Evolutionary conservation across 2,113 vertebrate species (phyloP).

Genomic region (Narcine bancroftii): DNA sequence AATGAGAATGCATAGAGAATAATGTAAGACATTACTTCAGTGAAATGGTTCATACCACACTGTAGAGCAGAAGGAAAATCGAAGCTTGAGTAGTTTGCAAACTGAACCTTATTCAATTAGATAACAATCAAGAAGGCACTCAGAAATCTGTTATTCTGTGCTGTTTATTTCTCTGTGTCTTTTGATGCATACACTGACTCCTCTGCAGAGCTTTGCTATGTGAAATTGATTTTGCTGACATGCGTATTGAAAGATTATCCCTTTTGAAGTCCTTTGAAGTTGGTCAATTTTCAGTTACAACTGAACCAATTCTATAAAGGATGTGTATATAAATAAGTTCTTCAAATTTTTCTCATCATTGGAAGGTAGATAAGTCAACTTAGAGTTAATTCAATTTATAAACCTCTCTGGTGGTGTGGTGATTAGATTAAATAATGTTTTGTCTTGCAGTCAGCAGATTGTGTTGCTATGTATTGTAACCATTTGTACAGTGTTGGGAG

Average conservation of each 20-base stretch:
- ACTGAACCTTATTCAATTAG: background rate
- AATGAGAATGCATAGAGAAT: background rate
- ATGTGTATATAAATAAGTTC: background rate
- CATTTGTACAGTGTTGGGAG: background rate
- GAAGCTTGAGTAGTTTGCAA: background rate
- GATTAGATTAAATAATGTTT: conserved; percentile 23
- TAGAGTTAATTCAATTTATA: conserved; percentile 30
- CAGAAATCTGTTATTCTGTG: background rate
- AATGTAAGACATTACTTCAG: background rate
- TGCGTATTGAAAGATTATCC: background rate
- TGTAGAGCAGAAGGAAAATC: background rate
- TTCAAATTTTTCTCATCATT: background rate
- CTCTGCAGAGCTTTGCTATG: background rate
- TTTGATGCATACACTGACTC: background rate
- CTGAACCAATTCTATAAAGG: background rate
- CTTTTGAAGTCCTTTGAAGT: conserved; percentile 4
- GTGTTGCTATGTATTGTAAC: background rate
- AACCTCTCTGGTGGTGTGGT: background rate
- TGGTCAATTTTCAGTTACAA: background rate
- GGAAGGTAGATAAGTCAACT: background rate
- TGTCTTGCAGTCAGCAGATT: background rate
- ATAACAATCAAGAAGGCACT: background rate
- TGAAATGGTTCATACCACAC: background rate
- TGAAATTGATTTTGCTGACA: background rate
- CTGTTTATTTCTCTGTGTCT: background rate